Evolutionary conservation across 2,888 invertebrate genomes (phyloP).

Genomic region (Micropterix aruncella): DNA sequence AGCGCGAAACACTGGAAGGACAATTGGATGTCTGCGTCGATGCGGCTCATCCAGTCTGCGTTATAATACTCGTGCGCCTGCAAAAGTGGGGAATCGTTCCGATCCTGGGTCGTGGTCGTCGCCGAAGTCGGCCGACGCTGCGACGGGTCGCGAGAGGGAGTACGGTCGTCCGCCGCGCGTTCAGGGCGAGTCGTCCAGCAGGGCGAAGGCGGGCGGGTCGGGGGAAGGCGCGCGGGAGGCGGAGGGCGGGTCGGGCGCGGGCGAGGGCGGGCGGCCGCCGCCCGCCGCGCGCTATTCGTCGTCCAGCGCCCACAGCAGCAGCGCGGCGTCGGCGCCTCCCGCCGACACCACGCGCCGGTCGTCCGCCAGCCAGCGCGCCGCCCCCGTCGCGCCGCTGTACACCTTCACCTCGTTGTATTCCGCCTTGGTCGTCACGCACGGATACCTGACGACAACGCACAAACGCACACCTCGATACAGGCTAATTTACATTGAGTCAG

Average conservation of each 20-base stretch:
- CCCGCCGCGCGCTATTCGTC: constrained; percentile 70
- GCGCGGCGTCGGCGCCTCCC: constrained; percentile 76
- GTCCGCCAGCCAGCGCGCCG: constrained; percentile 72
- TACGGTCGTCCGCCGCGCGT: constrained; percentile 6
- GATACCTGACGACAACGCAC: too few relatives aligned
- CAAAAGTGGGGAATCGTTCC: too few relatives aligned
- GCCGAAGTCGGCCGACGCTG: too few relatives aligned
- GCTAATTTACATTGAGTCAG: too few relatives aligned
- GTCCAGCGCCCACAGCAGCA: constrained; percentile 84
- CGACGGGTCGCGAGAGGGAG: constrained; percentile 8
- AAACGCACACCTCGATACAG: too few relatives aligned
- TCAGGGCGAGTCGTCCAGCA: constrained; percentile 6
- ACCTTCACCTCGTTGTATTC: constrained; percentile 82
- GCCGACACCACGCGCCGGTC: constrained; percentile 75
- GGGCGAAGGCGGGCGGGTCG: not conserved
- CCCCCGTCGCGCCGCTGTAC: constrained; percentile 70
- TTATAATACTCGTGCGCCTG: too few relatives aligned
- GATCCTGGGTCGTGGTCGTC: too few relatives aligned
- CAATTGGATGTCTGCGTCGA: not conserved
- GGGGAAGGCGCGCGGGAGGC: not conserved
- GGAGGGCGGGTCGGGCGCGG: not conserved
- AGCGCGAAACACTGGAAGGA: not conserved
- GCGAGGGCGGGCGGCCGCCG: constrained; percentile 53
- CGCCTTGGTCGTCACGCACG: constrained; percentile 71
- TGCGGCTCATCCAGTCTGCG: not conserved